Evolutionary conservation across 2,113 vertebrate genomes (phyloP).

Genomic region (Diadophis punctatus): DNA sequence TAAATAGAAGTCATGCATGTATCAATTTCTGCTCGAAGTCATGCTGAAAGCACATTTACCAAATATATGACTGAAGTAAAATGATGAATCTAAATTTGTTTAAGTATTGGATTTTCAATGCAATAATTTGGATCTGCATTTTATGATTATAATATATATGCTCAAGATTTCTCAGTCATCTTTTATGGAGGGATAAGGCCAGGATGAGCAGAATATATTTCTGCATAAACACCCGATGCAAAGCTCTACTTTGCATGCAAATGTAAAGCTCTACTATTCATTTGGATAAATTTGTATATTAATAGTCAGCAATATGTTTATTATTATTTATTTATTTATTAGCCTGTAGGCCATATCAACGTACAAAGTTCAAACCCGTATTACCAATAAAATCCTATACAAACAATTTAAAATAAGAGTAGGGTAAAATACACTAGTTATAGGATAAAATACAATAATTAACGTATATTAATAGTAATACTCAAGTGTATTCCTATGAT

Average conservation of each 20-base stretch:
- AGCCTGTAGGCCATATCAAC: too few species aligned
- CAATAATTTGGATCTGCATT: slow-evolving; percentile 23
- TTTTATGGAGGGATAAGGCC: background rate
- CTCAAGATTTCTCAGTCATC: background rate
- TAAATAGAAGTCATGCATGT: background rate
- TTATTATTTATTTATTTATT: too few species aligned
- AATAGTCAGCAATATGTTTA: too few species aligned
- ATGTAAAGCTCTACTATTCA: background rate
- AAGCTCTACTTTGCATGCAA: background rate
- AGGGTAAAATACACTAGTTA: too few species aligned
- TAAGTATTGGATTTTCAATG: background rate
- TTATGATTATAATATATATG: slow-evolving; percentile 3
- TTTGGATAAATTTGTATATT: background rate
- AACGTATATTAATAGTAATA: background rate
- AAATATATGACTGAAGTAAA: slow-evolving; percentile 12
- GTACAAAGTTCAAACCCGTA: too few species aligned
- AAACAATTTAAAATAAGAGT: too few species aligned
- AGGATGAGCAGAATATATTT: background rate
- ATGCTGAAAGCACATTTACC: background rate
- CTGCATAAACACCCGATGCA: background rate
- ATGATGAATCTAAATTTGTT: slow-evolving; percentile 15
- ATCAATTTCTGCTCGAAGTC: background rate
- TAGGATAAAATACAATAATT: too few species aligned
- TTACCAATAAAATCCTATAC: too few species aligned
- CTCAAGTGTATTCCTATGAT: background rate